Base-by-base conservation (phyloP, 2,888 invertebrate genomes). In the Luperina testacea region DNA sequence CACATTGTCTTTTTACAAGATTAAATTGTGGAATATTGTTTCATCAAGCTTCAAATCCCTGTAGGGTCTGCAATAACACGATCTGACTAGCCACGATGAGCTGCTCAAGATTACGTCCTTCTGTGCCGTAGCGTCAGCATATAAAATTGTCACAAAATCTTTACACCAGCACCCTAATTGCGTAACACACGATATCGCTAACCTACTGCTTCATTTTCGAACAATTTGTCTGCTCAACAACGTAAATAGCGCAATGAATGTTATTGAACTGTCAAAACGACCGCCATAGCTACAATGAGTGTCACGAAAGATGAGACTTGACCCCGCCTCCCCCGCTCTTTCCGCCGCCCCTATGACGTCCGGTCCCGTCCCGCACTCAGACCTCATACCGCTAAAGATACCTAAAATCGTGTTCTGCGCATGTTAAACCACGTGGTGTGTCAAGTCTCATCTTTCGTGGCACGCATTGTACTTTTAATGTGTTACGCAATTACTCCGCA, bases 11-110 rank as follows among this genome's bases (percentile, higher is more conserved):
- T 59, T 68, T 63, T 42, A 78, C 42, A 45, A 72, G 74, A 63
- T 85, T 68, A 87, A 17, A 11, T 57, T 24, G 68, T 78, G 77
- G 84, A 88, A 84, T 84, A 83, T 75, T 5, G 68, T 78, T 57
- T 79, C 73, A 89, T 79, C 13, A 79, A n/a, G 57, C n/a, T 45
- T 67, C 68, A 75, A 82, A 84, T 90, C 89, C 89, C 87, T 27
- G 73, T 45, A 76, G 84, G 75, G 77, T 77, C 57, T 51, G 79
- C 72, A 72, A 38, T 45, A 81, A 77, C 82, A 81, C 82, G 78
- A 85, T 72, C 77, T 72, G 78, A 88, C 64, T 84, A 65, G 75
- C 78, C 70, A 27, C 75, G 73, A 83, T 86, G 82, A 82, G 81
- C 74, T 67, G 61, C 80, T 77, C 78, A 81, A 85, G 90, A 84